phyloP scores from a whole-genome alignment of 1,140 invertebrate genomes.

The Euura lappo region DNA sequence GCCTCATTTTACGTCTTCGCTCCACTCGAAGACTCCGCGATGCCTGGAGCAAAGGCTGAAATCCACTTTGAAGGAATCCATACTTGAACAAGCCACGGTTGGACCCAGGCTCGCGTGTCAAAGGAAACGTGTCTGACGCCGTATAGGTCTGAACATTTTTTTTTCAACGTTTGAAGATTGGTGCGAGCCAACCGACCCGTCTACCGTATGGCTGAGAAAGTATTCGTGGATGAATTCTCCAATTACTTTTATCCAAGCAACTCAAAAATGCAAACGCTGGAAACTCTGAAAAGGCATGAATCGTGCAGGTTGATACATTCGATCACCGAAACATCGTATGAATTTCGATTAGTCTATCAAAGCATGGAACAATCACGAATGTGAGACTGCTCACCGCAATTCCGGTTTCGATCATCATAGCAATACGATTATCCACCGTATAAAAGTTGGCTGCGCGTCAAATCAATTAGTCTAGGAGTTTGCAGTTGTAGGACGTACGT shows the following conservation, averaged over 20 bases:
- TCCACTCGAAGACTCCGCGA: neutral
- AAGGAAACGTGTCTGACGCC: neutral
- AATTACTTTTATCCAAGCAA: too few species aligned
- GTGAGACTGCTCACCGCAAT: too few species aligned
- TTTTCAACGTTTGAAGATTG: neutral
- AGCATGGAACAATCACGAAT: too few species aligned
- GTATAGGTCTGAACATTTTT: neutral
- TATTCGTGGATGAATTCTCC: too few species aligned
- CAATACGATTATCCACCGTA: neutral
- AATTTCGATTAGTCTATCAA: too few species aligned
- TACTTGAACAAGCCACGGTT: neutral
- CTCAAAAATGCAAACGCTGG: too few species aligned
- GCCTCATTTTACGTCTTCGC: neutral
- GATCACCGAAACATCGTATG: too few species aligned
- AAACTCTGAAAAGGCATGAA: too few species aligned
- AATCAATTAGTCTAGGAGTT: neutral
- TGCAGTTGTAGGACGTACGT: neutral
- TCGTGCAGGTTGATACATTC: too few species aligned
- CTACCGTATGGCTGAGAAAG: too few species aligned
- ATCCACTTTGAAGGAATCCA: conserved; percentile 2
- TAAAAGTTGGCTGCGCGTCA: neutral
- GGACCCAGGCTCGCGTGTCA: neutral
- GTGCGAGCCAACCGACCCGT: neutral
- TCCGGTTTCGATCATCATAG: neutral
- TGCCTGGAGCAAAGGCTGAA: neutral